Conservation (phyloP, 2,113 vertebrate species). For the Capreolus pygargus region DNA sequence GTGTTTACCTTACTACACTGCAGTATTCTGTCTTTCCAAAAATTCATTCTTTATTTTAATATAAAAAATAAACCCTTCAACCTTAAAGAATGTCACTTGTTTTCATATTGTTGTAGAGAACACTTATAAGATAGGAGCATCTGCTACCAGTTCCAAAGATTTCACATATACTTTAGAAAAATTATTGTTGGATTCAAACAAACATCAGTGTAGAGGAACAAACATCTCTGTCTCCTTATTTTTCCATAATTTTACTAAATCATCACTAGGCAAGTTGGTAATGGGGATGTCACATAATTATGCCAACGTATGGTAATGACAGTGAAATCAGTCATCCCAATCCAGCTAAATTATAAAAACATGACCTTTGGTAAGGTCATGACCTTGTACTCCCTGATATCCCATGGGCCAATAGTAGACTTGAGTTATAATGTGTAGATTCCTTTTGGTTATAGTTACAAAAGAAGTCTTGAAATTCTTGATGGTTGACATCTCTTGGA, state of each 20-base stretch:
- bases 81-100: neutral
- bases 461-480: conserved; percentile 23
- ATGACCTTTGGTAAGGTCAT: neutral
- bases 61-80: conserved; percentile 50
- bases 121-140: neutral
- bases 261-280: neutral
- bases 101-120: neutral
- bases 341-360: neutral
- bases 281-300: neutral
- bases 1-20: neutral
- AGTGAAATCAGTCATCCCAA: neutral
- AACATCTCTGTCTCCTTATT: neutral
- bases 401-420: neutral
- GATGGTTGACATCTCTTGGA: neutral
- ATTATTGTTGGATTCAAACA: neutral
- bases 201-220: neutral
- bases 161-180: neutral
- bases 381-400: neutral
- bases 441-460: neutral
- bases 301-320: neutral
- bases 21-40: neutral
- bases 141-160: conserved; percentile 4
- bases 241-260: conserved; percentile 27
- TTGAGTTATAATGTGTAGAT: neutral
- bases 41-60: conserved; percentile 41